Conservation (phyloP, 2,797 vertebrate genomes). For the Poecile montanus region DNA sequence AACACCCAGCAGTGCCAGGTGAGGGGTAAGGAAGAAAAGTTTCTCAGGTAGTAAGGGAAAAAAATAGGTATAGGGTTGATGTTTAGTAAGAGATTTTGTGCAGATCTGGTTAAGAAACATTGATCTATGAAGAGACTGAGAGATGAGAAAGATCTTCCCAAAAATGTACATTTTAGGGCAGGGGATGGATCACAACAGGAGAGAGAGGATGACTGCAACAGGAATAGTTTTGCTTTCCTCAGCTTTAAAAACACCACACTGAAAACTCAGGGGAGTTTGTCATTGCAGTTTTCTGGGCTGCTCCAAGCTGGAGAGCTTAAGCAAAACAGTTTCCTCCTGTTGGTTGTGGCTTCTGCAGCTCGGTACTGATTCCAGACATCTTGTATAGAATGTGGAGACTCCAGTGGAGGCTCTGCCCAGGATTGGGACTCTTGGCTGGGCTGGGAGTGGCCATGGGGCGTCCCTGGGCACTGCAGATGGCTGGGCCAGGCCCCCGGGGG, state of each 20-base stretch:
- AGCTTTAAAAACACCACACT: neutral
- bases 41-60: neutral
- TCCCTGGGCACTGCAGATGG: neutral
- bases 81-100: neutral
- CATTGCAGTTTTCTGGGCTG: neutral
- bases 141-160: neutral
- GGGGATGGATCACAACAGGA: neutral
- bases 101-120: neutral
- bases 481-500: neutral
- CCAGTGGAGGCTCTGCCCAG: neutral
- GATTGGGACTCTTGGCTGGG: neutral
- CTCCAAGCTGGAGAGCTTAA: neutral
- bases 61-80: neutral
- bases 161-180: neutral
- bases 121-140: neutral
- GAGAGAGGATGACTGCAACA: neutral
- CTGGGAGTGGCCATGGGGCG: rapidly evolving
- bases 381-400: neutral
- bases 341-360: neutral
- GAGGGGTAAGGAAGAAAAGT: neutral
- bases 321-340: neutral
- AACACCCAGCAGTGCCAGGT: neutral
- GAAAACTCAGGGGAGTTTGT: neutral
- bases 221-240: neutral
- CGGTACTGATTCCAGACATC: neutral